Percentiles rank a stretch among this genome's conserved stretches.
phyloP scores from a whole-genome alignment of 1,140 invertebrate species.

The Papilio glaucus region DNA sequence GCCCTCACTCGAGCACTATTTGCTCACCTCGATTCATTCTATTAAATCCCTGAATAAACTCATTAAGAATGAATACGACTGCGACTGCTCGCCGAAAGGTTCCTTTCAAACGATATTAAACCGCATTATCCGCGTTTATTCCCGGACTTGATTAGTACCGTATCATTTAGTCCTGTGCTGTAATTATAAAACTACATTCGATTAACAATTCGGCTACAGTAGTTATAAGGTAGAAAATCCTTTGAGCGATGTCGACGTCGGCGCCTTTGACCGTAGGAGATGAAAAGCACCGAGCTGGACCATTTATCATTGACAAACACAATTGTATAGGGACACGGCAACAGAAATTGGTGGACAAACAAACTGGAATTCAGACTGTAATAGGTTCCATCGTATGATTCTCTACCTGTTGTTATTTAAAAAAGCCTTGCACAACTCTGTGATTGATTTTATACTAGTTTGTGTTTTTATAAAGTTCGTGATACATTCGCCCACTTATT shows the following conservation, averaged over 20 bases:
- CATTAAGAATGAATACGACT: slow-evolving; percentile 77
- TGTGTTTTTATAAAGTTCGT: neutral
- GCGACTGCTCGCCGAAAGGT: slow-evolving; percentile 75
- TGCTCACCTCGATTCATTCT: slow-evolving; percentile 79
- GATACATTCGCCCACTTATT: neutral
- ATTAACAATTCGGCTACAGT: slow-evolving; percentile 43
- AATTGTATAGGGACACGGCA: slow-evolving; percentile 78
- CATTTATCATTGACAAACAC: slow-evolving; percentile 82
- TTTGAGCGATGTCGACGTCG: slow-evolving; percentile 47
- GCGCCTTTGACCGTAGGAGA: slow-evolving; percentile 75
- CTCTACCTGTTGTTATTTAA: slow-evolving; percentile 43
- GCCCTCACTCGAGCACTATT: slow-evolving; percentile 64
- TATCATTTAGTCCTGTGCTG: slow-evolving; percentile 81
- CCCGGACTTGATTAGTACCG: slow-evolving; percentile 80
- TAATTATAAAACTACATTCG: slow-evolving; percentile 66
- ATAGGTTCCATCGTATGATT: slow-evolving; percentile 43
- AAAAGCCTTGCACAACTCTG: slow-evolving; percentile 17
- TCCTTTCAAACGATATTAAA: slow-evolving; percentile 80
- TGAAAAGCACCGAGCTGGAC: slow-evolving; percentile 77
- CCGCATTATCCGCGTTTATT: slow-evolving; percentile 81
- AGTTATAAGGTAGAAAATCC: slow-evolving; percentile 49
- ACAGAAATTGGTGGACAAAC: slow-evolving; percentile 78
- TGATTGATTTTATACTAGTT: slow-evolving; percentile 6
- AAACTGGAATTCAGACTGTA: slow-evolving; percentile 67
- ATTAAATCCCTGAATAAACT: slow-evolving; percentile 81